These are phyloP conservation scores for Myathropa florea DNA, from an alignment of 2,888 invertebrate genomes.

Conservation along the genomic window DNA sequence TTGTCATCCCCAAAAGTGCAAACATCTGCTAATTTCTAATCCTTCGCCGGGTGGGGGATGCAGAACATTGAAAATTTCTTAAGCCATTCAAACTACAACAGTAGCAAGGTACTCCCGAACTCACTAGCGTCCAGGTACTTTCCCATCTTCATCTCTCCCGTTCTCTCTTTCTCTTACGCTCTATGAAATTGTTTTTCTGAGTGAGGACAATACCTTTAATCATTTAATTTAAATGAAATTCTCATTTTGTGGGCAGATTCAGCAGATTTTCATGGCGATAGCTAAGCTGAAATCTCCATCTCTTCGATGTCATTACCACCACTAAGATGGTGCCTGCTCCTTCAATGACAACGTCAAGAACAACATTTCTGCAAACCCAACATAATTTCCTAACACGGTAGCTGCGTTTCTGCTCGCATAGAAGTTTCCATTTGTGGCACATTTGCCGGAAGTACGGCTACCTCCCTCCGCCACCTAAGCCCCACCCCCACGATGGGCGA, in stretches of 20 bases:
- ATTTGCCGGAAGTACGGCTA: background rate
- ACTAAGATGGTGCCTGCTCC: background rate
- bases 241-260: constrained; percentile 48
- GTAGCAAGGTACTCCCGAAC: background rate
- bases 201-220: constrained; percentile 23
- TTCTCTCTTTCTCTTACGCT: background rate
- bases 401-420: constrained; percentile 15
- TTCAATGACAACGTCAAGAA: constrained; percentile 4
- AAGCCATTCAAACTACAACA: constrained; percentile 6
- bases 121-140: background rate
- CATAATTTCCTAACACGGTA: constrained; percentile 20
- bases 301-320: background rate
- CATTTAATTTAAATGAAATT: constrained; percentile 61
- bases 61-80: background rate
- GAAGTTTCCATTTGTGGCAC: constrained; percentile 14
- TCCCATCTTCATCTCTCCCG: background rate
- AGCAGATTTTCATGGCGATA: constrained; percentile 55
- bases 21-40: constrained; percentile 45
- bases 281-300: constrained; percentile 22
- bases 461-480: background rate
- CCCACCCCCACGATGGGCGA: too few relatives aligned
- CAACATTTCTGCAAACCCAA: constrained; percentile 34
- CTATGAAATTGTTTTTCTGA: background rate
- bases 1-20: constrained; percentile 45
- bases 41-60: background rate